Conservation (phyloP, 2,797 vertebrate genomes). For the Enoplosus armatus region DNA sequence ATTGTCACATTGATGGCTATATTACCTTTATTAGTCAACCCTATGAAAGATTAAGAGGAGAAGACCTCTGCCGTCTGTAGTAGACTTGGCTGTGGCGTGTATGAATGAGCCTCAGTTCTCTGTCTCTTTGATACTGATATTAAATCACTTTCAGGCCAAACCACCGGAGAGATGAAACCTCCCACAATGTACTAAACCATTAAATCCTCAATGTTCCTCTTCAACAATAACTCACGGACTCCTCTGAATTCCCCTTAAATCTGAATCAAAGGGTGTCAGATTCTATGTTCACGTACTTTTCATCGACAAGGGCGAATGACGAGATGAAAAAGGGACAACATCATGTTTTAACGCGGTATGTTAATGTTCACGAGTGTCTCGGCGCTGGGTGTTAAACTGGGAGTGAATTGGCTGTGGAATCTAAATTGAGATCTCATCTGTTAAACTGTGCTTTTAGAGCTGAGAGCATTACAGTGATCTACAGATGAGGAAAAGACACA, state of each 20-base stretch:
- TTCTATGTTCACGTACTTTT: constrained; percentile 25
- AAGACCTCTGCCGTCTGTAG: constrained; percentile 15
- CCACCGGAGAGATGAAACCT: constrained; percentile 47
- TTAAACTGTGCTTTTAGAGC: constrained; percentile 42
- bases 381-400: constrained; percentile 24
- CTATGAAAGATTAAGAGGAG: constrained; percentile 21
- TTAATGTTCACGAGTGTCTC: constrained; percentile 27
- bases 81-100: constrained; percentile 27
- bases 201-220: constrained; percentile 36
- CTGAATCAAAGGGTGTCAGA: constrained; percentile 18
- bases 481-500: constrained; percentile 6
- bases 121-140: constrained; percentile 63
- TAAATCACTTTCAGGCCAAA: constrained; percentile 58
- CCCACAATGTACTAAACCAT: constrained; percentile 37
- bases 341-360: constrained; percentile 23
- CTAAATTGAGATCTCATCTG: constrained; percentile 52
- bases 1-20: constrained; percentile 43
- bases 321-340: constrained; percentile 28
- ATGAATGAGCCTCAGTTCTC: constrained; percentile 63
- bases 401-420: constrained; percentile 33
- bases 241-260: constrained; percentile 40
- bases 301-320: background rate
- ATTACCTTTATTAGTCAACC: constrained; percentile 46
- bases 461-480: constrained; percentile 44
- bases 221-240: constrained; percentile 30